A percentile compares a stretch with the other conserved stretches of the same genome.
phyloP scores from a whole-genome alignment of 53 echinoderm and acorn worm genomes.

The Crossaster papposus region DNA sequence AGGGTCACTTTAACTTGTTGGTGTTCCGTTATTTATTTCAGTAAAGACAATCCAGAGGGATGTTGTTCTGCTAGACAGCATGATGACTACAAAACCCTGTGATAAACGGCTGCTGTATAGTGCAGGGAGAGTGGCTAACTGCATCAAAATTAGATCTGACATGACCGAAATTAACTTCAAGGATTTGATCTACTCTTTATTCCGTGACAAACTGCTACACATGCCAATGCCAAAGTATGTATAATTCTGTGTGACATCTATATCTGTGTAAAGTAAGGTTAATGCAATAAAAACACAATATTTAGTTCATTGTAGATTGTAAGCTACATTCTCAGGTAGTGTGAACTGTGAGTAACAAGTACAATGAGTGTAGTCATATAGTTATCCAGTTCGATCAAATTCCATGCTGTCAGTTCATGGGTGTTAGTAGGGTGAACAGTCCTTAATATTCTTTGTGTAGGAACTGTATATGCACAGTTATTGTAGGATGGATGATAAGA shows the following conservation, averaged over 20 bases:
- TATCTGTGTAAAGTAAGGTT: neutral
- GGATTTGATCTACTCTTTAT: neutral
- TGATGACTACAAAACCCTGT: conserved; percentile 7
- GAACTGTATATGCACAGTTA: too few species aligned
- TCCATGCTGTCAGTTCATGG: too few species aligned
- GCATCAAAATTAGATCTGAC: neutral
- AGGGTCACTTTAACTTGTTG: neutral
- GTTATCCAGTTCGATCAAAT: too few species aligned
- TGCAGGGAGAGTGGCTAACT: conserved; percentile 4
- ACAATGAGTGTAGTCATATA: neutral
- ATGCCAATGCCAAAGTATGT: conserved; percentile 6
- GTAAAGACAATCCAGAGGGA: conserved; percentile 13
- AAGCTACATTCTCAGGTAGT: neutral
- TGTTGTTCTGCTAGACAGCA: neutral
- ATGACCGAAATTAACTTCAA: neutral
- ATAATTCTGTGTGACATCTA: conserved; percentile 6
- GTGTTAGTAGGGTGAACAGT: too few species aligned
- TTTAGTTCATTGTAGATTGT: conserved; percentile 1
- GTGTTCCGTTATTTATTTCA: conserved; percentile 15
- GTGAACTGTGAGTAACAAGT: neutral
- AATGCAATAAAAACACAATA: neutral
- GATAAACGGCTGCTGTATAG: conserved; percentile 8
- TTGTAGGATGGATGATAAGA: too few species aligned
- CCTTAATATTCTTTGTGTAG: too few species aligned
- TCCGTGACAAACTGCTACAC: neutral